Evolutionary conservation across 2,888 invertebrate species (phyloP), one percentile per base, ranked within the genome.

Genomic region (Trypoxylon attenuatum): DNA sequence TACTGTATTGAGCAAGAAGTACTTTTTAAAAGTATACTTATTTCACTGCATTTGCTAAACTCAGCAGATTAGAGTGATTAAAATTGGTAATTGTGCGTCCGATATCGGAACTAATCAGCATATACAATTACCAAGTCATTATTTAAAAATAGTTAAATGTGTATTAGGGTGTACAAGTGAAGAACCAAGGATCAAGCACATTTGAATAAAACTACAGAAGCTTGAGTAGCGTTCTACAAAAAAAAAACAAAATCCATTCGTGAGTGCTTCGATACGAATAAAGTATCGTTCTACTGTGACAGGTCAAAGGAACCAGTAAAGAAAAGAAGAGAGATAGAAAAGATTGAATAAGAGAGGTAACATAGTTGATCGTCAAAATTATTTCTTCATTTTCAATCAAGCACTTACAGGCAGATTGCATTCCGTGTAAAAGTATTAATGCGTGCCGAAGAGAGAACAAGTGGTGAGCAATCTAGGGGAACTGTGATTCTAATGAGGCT

Each of bases 131-230:
- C 33, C 4, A 33, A 13, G 4, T 33, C 10, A 10, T 33, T 13
- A 33, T 33, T 5, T 13, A 33, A 33, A 13, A 33, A 33, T 33
- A 13, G 13, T 33, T 33, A 38, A 10, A 10, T 50, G 50, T 57
- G 25, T 51, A 22, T 23, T 13, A 29, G 19, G 13, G 47, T 22
- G 21, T 22, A 18, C 5, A 16, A 18, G 47, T 13, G 23, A 46
- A 27, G 23, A 41, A 46, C 19, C 25, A 54, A 22, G 42, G 15
- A 18, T 47, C 25, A 13, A 59, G 25, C 13, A 47, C 33, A 42
- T 39, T 22, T 3, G 6, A 50, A 1, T 38, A 61, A 45, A 15
- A 33, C 43, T 62, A 45, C 49, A 39, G 15, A 62, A 65, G 65
- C 63, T 62, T 52, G 15, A 53, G 15, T 16, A 21, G 5, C 29